Base-by-base conservation (phyloP, 2,888 invertebrate species). In the Aricia artaxerxes region DNA sequence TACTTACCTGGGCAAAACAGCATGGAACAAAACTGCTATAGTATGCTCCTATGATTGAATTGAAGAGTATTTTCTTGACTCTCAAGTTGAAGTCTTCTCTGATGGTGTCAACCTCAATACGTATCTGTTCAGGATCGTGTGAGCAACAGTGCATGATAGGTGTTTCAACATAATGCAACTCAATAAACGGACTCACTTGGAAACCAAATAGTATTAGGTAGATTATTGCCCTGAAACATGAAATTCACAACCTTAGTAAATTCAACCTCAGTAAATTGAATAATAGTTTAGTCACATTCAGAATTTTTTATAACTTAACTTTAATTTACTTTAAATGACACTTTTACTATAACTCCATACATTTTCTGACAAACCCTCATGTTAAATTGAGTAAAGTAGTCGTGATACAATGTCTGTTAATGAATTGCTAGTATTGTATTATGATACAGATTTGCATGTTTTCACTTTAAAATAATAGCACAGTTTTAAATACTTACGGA, bases 21-120 rank as follows among this genome's bases (percentile, higher is more conserved):
- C 98, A 97, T 0, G 99, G 99, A 80, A 99, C 96, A 87, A 98
- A 97, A 80, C 98, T 97, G 72, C 97, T 96, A 88, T 98, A 98
- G 88, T 98, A 99, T 0, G 98, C 97, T 84, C 97, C 97, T 6
- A 97, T 90, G 73, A 98, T 95, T 0, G 98, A 97, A 83, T 97
- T 95, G 88, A 97, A 98, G 1, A 99, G 94, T 80, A 98, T 97
- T 90, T 98, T 97, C 90, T 98, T 98, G 86, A 99, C 95, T 61
- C 99, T 95, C 82, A 96, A 95, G 88, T 99, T 99, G 87, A 99
- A 99, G 91, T 99, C 99, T 57, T 96, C 96, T 82, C 97, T 96
- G 7, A 99, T 90, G 69, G 95, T 95, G 82, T 98, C 97, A 64
- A 98, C 98, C 91, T 99, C 99, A 2, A 96, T 96, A 78, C 99